A percentile compares a stretch with the other conserved stretches of the same genome.
Conservation (phyloP, 2,797 vertebrate genomes). For the Antrozous pallidus region DNA sequence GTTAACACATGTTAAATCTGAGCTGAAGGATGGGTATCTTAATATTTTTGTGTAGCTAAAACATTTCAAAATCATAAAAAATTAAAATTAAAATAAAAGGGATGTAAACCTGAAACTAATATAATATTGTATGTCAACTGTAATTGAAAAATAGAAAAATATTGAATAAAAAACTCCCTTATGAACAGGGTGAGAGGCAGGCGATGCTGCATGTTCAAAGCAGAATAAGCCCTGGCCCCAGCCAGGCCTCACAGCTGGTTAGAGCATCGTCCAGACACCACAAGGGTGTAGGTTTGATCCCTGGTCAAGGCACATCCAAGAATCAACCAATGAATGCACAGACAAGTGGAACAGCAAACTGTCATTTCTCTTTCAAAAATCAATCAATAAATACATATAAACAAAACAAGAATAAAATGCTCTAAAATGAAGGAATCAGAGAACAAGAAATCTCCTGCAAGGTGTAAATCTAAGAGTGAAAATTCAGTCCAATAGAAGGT, state of each 20-base stretch:
- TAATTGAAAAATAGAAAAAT: background rate
- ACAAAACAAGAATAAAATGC: background rate
- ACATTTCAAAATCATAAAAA: background rate
- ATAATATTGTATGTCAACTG: background rate
- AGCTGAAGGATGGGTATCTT: background rate
- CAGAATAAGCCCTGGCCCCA: background rate
- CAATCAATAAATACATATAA: background rate
- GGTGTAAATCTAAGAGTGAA: background rate
- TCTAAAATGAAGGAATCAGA: background rate
- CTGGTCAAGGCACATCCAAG: background rate
- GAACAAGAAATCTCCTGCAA: background rate
- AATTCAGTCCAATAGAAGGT: too few species aligned
- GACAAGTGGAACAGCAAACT: background rate
- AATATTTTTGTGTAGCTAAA: slow-evolving; percentile 14
- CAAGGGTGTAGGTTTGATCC: background rate
- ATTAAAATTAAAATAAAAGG: slow-evolving; percentile 14
- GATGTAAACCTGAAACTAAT: background rate
- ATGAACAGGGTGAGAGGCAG: background rate
- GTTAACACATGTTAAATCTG: background rate
- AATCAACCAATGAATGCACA: background rate
- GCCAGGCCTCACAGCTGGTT: background rate
- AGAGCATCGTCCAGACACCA: background rate
- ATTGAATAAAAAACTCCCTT: background rate
- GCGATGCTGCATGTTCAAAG: background rate
- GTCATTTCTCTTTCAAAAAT: background rate